Percentiles rank a stretch among this genome's conserved stretches.
Conservation (phyloP, 2,888 invertebrate genomes). For the Schrankia costaestrigalis region DNA sequence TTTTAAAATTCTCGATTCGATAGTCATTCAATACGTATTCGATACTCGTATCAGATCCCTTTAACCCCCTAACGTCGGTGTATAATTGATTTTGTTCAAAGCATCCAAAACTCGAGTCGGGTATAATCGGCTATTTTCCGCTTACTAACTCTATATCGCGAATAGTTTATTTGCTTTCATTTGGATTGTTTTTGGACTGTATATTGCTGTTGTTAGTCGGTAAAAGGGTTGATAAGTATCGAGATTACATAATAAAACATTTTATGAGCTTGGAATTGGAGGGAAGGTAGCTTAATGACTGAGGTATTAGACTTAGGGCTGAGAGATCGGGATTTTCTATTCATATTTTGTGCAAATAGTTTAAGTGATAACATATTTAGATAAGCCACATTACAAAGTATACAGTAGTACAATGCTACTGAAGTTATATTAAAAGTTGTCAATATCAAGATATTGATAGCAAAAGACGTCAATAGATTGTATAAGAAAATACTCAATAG, state of each 20-base stretch:
- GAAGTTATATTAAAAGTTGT: too few species aligned
- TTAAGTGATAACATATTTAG: too few species aligned
- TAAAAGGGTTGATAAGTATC: not conserved
- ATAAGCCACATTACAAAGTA: too few species aligned
- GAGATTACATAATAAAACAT: not conserved
- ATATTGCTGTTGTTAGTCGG: constrained; percentile 1
- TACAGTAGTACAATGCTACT: too few species aligned
- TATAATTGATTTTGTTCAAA: constrained; percentile 45
- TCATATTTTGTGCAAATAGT: too few species aligned
- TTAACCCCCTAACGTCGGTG: constrained; percentile 21
- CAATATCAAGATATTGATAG: too few species aligned
- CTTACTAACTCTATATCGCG: constrained; percentile 26
- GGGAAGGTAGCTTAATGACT: not conserved
- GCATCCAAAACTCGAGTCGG: constrained; percentile 18
- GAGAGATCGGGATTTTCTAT: not conserved
- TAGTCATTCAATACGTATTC: constrained; percentile 22
- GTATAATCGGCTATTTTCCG: constrained; percentile 43
- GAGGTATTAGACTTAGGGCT: not conserved
- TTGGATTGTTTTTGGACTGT: constrained; percentile 16
- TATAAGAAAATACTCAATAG: too few species aligned
- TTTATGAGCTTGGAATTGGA: constrained; percentile 1
- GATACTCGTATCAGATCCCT: constrained; percentile 22
- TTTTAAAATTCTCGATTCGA: constrained; percentile 19
- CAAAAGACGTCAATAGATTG: too few species aligned
- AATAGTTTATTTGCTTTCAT: constrained; percentile 28